These are phyloP conservation scores for Drosophila kuntzei DNA, from an alignment of 2,888 invertebrate genomes.

Conservation along the genomic window DNA sequence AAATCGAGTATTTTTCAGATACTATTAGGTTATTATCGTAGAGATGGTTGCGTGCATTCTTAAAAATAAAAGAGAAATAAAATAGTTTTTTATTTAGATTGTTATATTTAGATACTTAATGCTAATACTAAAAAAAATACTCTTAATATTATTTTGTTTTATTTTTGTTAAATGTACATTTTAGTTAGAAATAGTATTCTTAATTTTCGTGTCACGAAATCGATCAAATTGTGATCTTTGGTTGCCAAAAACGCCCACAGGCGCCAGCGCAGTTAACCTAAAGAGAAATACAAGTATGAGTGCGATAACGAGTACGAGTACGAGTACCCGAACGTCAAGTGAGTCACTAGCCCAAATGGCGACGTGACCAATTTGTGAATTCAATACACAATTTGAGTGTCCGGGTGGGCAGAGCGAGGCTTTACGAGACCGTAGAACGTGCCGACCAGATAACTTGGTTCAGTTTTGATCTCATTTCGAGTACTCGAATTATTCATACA, in stretches of 20 bases:
- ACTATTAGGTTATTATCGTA: not conserved
- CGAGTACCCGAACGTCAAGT: constrained; percentile 14
- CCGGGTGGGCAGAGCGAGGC: constrained; percentile 17
- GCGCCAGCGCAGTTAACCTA: constrained; percentile 13
- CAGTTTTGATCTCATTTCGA: constrained; percentile 27
- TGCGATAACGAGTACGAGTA: constrained; percentile 4
- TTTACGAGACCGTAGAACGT: constrained; percentile 34
- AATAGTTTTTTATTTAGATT: too few species aligned
- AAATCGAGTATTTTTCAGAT: constrained; percentile 4
- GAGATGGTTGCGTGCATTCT: not conserved
- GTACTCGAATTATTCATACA: constrained; percentile 12
- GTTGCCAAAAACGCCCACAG: not conserved
- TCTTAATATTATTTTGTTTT: too few species aligned
- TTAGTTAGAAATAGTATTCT: too few species aligned
- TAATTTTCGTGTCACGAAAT: not conserved
- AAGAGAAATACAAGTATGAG: constrained; percentile 8
- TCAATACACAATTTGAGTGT: constrained; percentile 25
- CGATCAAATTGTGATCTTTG: constrained; percentile 9
- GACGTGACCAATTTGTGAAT: constrained; percentile 47
- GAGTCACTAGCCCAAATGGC: constrained; percentile 28
- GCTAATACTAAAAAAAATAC: too few species aligned
- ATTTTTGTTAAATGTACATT: too few species aligned
- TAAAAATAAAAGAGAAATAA: too few species aligned
- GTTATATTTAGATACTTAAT: too few species aligned
- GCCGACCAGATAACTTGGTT: constrained; percentile 26